Percentiles rank a stretch among this genome's conserved stretches.
phyloP scores from a whole-genome alignment of 2,888 invertebrate genomes.

The Oscheius onirici region DNA sequence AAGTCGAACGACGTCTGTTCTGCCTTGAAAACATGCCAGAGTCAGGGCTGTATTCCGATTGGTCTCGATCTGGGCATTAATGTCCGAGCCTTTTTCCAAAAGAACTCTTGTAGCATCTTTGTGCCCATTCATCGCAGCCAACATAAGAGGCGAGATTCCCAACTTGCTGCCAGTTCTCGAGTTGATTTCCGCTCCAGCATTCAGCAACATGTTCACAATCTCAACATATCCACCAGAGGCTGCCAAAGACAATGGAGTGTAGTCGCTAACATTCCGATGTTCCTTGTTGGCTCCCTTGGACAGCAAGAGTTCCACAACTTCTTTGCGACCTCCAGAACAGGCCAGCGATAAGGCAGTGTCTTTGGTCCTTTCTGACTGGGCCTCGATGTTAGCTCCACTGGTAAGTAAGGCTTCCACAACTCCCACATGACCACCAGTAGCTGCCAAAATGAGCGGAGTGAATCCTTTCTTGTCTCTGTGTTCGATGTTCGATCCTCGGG shows the following conservation, averaged over 20 bases:
- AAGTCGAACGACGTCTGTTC: conserved; percentile 96
- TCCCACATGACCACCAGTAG: conserved; percentile 90
- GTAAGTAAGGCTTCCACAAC: conserved; percentile 92
- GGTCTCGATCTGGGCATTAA: conserved; percentile 96
- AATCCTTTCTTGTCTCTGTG: conserved; percentile 97
- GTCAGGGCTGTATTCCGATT: conserved; percentile 96
- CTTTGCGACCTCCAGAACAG: conserved; percentile 95
- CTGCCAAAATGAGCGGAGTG: conserved; percentile 94
- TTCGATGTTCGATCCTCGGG: conserved; percentile 93
- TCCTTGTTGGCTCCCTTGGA: conserved; percentile 89
- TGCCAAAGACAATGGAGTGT: conserved; percentile 96
- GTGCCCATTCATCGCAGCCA: conserved; percentile 99
- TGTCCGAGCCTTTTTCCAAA: conserved; percentile 96
- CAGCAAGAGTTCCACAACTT: conserved; percentile 90
- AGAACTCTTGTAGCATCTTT: conserved; percentile 88
- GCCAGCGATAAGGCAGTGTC: conserved; percentile 91
- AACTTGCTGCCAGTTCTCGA: conserved; percentile 78
- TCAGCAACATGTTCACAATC: conserved; percentile 91
- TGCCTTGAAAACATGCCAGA: conserved; percentile 80
- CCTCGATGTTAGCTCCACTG: conserved; percentile 95
- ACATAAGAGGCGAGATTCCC: conserved; percentile 97
- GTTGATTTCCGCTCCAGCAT: conserved; percentile 96
- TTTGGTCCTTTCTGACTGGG: conserved; percentile 97
- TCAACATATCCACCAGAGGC: conserved; percentile 97
- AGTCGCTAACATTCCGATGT: conserved; percentile 97